A percentile compares a stretch with the other conserved stretches of the same genome.
Evolutionary conservation across 2,888 invertebrate genomes (phyloP).

Genomic region (Pecten maximus): DNA sequence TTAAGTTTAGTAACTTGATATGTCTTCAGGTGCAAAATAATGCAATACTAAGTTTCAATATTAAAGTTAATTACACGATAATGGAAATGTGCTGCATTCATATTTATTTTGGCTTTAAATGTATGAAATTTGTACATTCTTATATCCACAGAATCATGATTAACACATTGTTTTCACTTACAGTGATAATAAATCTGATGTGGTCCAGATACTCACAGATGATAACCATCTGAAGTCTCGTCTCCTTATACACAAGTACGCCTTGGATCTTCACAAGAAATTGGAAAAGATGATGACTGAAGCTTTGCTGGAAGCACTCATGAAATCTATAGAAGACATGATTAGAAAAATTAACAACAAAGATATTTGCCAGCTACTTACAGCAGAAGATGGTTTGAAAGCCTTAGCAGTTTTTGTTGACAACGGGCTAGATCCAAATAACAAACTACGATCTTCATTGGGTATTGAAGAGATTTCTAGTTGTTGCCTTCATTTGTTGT

Average conservation of each 20-base stretch:
- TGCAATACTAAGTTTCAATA: too few relatives aligned
- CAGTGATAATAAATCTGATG: background rate
- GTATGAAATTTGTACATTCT: background rate
- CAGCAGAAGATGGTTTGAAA: background rate
- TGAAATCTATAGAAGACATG: background rate
- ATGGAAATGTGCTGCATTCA: too few relatives aligned
- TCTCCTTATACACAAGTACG: background rate
- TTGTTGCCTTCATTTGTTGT: background rate
- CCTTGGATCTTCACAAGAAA: background rate
- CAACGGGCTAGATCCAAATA: background rate
- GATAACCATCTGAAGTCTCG: background rate
- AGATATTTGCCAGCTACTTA: background rate
- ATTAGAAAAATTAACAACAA: background rate
- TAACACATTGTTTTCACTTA: background rate
- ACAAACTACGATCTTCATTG: background rate
- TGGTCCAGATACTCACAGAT: background rate
- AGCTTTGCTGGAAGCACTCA: background rate
- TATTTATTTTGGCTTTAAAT: too few relatives aligned
- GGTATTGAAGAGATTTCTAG: background rate
- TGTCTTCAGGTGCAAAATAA: too few relatives aligned
- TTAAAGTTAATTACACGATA: too few relatives aligned
- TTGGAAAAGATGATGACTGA: background rate
- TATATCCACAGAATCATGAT: background rate
- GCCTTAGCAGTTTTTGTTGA: background rate
- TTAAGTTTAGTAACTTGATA: too few relatives aligned